Evolutionary conservation across 2,797 vertebrate species (phyloP).

Genomic region (Falco cherrug): DNA sequence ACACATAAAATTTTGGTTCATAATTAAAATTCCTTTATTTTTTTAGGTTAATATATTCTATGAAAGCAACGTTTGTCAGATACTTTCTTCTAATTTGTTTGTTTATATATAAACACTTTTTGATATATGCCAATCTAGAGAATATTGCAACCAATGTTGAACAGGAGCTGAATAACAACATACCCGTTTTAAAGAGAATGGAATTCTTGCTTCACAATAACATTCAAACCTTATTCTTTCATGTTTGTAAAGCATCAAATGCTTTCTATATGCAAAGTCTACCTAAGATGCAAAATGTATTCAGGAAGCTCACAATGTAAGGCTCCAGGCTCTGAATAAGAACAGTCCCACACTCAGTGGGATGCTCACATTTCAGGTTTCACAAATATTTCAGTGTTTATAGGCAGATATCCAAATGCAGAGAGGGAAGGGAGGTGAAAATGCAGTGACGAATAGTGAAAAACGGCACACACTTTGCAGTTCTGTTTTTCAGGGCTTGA

Average conservation of each 20-base stretch:
- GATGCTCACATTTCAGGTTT: background rate
- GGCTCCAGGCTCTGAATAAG: background rate
- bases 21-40: background rate
- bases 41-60: background rate
- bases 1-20: background rate
- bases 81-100: rapidly evolving
- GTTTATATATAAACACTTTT: background rate
- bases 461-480: background rate
- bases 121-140: background rate
- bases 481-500: background rate
- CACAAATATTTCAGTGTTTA: background rate
- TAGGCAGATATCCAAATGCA: background rate
- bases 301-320: background rate
- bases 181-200: background rate
- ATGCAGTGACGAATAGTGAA: background rate
- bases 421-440: background rate
- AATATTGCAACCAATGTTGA: background rate
- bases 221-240: background rate
- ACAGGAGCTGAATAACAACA: background rate
- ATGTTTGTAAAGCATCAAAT: background rate
- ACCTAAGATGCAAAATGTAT: background rate
- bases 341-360: background rate
- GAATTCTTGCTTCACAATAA: background rate
- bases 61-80: background rate
- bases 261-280: background rate